phyloP scores from a whole-genome alignment of 2,113 vertebrate genomes.

The Calidris pygmaea region DNA sequence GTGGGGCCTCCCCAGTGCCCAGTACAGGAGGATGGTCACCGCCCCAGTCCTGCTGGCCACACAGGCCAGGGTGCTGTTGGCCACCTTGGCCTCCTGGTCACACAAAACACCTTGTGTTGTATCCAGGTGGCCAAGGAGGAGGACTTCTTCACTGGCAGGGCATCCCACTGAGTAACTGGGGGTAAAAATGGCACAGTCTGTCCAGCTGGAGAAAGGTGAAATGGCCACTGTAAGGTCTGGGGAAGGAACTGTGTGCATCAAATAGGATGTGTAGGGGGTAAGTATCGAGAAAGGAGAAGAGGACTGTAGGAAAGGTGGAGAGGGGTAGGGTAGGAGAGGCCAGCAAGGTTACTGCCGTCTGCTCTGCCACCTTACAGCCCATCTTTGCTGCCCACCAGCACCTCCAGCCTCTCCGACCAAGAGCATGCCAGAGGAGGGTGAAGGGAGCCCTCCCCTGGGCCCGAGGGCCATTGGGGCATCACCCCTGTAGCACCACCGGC shows the following conservation, averaged over 20 bases:
- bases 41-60: background rate
- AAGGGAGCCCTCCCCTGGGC: background rate
- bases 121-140: background rate
- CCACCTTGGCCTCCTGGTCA: background rate
- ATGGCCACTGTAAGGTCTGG: background rate
- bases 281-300: too few species aligned
- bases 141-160: background rate
- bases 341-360: accelerated
- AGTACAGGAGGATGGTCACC: background rate
- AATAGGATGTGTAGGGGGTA: accelerated
- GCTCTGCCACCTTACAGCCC: background rate
- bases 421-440: accelerated
- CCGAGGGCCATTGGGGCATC: too few species aligned
- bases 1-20: background rate
- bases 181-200: background rate
- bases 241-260: background rate
- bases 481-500: accelerated
- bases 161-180: accelerated
- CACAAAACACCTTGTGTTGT: background rate
- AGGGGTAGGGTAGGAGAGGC: background rate
- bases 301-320: background rate
- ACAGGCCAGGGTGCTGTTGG: background rate
- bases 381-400: accelerated
- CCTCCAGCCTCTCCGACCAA: background rate
- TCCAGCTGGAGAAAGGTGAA: background rate